Evolutionary conservation across 1,140 invertebrate species (phyloP).

Genomic region (Manduca sexta): DNA sequence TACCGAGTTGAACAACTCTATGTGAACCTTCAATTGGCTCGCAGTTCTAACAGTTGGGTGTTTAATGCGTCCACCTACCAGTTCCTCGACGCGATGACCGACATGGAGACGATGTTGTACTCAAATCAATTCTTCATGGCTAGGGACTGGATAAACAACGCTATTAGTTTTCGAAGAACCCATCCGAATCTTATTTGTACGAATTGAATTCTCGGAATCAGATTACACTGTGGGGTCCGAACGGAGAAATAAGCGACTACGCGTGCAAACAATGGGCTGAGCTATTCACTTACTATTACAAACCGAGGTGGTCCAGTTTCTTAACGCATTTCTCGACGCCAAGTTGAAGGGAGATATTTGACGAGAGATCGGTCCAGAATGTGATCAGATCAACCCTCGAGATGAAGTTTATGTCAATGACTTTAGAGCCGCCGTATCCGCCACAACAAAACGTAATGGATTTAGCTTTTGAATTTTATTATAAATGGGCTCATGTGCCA

Average conservation of each 20-base stretch:
- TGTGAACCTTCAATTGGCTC: conserved; percentile 71
- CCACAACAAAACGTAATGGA: too few relatives aligned
- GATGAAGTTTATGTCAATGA: conserved; percentile 25
- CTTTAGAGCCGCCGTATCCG: conserved; percentile 15
- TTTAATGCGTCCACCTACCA: conserved; percentile 39
- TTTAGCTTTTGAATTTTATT: conserved; percentile 33
- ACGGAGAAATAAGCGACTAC: conserved; percentile 91
- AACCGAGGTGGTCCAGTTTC: conserved; percentile 78
- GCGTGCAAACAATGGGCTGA: conserved; percentile 94
- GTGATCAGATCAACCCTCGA: conserved; percentile 40
- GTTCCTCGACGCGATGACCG: conserved; percentile 59
- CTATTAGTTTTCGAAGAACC: conserved; percentile 70
- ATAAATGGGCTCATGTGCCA: conserved; percentile 49
- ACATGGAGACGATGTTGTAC: conserved; percentile 82
- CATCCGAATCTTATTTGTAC: conserved; percentile 73
- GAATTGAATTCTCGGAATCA: conserved; percentile 93
- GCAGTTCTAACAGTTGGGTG: conserved; percentile 54
- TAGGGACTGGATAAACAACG: conserved; percentile 81
- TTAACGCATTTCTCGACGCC: conserved; percentile 68
- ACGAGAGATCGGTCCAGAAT: conserved; percentile 45
- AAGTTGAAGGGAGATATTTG: conserved; percentile 63
- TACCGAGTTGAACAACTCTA: conserved; percentile 81
- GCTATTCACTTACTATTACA: conserved; percentile 77
- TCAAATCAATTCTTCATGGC: conserved; percentile 82
- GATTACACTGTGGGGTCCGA: conserved; percentile 93